Percentiles rank a stretch among this genome's conserved stretches.
These are phyloP conservation scores for Neosalanx taihuensis DNA, from an alignment of 2,797 vertebrate species.

Conservation along the genomic window DNA sequence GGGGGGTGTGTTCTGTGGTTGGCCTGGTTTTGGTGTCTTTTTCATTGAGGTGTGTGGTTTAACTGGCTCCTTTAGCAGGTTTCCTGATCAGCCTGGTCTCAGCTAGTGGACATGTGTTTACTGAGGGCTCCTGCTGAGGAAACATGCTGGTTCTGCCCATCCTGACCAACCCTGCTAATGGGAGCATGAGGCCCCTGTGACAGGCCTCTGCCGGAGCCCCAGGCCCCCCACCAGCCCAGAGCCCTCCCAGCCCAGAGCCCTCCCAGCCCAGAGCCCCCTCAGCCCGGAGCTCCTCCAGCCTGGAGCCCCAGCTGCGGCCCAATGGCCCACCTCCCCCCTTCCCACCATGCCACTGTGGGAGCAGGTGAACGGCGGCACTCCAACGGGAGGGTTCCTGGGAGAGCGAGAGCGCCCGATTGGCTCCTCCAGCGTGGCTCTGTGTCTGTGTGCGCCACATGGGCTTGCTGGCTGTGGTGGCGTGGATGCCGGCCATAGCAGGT, in stretches of 20 bases:
- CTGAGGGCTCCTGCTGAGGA: conserved; percentile 71
- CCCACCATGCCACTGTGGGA: conserved; percentile 73
- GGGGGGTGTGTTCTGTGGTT: conserved; percentile 67
- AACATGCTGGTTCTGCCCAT: conserved; percentile 65
- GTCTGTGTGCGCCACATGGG: conserved; percentile 71
- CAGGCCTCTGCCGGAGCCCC: conserved; percentile 50
- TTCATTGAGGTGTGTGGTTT: conserved; percentile 65
- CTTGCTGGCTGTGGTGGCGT: conserved; percentile 53
- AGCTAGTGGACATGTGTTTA: conserved; percentile 80
- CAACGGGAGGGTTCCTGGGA: conserved; percentile 61
- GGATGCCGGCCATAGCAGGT: conserved; percentile 54
- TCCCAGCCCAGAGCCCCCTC: neutral
- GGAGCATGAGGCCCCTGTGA: conserved; percentile 67
- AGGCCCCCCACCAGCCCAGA: neutral
- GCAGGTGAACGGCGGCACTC: conserved; percentile 74
- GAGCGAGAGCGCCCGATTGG: conserved; percentile 66
- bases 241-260: neutral
- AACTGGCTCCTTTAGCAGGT: conserved; percentile 50
- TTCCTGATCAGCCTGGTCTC: conserved; percentile 56
- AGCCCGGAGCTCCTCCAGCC: neutral
- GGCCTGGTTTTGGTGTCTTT: conserved; percentile 66
- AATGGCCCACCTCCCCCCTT: conserved; percentile 68
- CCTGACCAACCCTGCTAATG: conserved; percentile 74
- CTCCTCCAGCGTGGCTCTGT: conserved; percentile 73
- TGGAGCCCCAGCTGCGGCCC: conserved; percentile 71